Evolutionary conservation across 2,113 vertebrate species (phyloP).

Genomic region (Opisthocomus hoazin): DNA sequence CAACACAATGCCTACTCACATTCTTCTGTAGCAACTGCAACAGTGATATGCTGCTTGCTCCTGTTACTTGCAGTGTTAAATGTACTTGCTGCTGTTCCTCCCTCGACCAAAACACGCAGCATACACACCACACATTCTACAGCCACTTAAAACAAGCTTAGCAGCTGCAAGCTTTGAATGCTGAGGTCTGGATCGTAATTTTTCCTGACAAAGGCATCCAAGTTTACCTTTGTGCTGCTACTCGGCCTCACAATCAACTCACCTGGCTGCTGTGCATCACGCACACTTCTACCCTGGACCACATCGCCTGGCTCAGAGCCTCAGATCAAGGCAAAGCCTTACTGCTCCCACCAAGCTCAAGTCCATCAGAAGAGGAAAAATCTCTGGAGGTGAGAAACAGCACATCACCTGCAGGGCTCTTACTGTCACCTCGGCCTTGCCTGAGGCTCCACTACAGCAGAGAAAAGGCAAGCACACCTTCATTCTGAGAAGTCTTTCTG

Average conservation of each 20-base stretch:
- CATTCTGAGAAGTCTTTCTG: not conserved
- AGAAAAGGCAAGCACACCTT: not conserved
- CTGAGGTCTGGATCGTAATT: not conserved
- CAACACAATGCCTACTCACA: conserved; percentile 49
- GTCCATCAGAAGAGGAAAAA: not conserved
- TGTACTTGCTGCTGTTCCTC: not conserved
- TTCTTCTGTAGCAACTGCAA: conserved; percentile 40
- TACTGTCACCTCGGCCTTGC: not conserved
- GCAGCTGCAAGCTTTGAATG: conserved; percentile 42
- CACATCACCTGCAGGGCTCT: fast-evolving
- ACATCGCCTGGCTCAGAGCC: not conserved
- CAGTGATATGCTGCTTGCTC: not conserved
- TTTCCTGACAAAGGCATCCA: not conserved
- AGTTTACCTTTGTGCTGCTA: not conserved
- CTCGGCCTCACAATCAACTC: not conserved
- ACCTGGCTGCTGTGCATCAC: not conserved
- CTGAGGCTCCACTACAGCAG: fast-evolving
- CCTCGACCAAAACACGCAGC: not conserved
- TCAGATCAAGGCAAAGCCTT: not conserved
- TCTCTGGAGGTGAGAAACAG: not conserved
- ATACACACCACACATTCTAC: not conserved
- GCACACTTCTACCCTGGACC: not conserved
- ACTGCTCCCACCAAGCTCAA: not conserved
- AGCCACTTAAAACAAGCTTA: conserved; percentile 51
- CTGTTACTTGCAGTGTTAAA: not conserved